Percentiles rank a stretch among this genome's conserved stretches.
These are phyloP conservation scores for Bolinopsis microptera DNA, from an alignment of 37 sponge, comb jelly and placozoan genomes.

Conservation along the genomic window DNA sequence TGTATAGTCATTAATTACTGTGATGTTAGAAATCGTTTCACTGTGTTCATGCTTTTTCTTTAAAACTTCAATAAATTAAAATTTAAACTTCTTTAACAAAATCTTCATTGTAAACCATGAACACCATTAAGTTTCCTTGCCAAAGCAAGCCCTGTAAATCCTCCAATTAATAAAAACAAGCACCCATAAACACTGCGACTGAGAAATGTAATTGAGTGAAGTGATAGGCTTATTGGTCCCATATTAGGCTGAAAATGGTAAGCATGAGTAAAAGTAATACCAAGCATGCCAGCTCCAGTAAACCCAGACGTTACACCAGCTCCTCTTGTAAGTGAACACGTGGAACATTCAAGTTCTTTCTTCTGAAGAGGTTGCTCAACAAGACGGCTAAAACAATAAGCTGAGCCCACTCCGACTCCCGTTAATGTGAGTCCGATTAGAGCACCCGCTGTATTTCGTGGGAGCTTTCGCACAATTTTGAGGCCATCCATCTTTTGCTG, in stretches of 20 bases:
- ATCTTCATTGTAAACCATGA: background rate
- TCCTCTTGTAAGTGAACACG: background rate
- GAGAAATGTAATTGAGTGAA: background rate
- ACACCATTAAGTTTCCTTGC: background rate
- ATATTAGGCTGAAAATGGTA: background rate
- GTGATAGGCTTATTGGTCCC: background rate
- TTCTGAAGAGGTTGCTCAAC: background rate
- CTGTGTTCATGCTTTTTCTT: too few relatives aligned
- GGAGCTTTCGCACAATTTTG: background rate
- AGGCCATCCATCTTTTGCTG: background rate
- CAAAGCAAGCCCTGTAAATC: slow-evolving; percentile 5
- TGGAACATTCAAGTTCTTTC: background rate
- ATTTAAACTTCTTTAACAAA: too few relatives aligned
- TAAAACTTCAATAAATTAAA: too few relatives aligned
- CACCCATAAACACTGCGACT: background rate
- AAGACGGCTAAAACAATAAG: background rate
- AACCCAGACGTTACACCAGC: background rate
- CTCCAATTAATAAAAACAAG: background rate
- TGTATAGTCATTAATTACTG: too few relatives aligned
- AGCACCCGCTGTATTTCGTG: background rate
- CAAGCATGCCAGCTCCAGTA: slow-evolving; percentile 34
- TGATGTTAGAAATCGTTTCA: too few relatives aligned
- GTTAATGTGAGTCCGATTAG: background rate
- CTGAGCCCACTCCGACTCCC: background rate
- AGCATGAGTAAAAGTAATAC: slow-evolving; percentile 1